A percentile compares a stretch with the other conserved stretches of the same genome.
Conservation (phyloP, 2,797 vertebrate genomes). For the Meda fulgida region DNA sequence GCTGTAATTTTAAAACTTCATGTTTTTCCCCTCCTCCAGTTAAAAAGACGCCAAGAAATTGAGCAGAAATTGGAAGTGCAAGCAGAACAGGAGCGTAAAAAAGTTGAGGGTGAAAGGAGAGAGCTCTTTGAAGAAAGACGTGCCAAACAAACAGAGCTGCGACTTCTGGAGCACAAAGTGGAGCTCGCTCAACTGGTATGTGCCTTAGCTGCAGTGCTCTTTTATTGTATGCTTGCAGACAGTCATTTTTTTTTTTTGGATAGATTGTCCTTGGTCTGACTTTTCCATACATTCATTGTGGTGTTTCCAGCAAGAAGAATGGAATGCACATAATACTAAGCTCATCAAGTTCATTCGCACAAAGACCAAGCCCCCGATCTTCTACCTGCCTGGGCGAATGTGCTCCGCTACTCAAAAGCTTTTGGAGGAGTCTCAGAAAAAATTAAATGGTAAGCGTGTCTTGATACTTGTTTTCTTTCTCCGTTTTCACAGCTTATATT, state of each 20-base stretch:
- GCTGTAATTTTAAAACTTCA: neutral
- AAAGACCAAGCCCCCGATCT: constrained; percentile 94
- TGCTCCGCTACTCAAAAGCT: constrained; percentile 95
- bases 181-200: constrained; percentile 97
- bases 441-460: constrained; percentile 88
- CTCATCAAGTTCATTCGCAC: constrained; percentile 97
- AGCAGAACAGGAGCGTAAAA: constrained; percentile 94
- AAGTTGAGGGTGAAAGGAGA: constrained; percentile 93
- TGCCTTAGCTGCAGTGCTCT: constrained; percentile 30
- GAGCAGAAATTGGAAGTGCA: constrained; percentile 98
- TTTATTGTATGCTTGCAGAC: neutral
- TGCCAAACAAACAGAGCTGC: constrained; percentile 95
- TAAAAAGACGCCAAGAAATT: constrained; percentile 95
- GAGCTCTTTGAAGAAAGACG: constrained; percentile 97
- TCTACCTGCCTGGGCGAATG: constrained; percentile 94
- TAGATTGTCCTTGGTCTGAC: neutral
- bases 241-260: neutral
- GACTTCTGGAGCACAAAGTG: constrained; percentile 96
- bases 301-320: constrained; percentile 92
- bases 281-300: neutral
- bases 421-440: constrained; percentile 96
- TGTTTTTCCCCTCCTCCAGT: constrained; percentile 72
- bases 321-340: constrained; percentile 93
- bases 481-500: neutral
- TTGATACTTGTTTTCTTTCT: neutral